Evolutionary conservation across 2,113 vertebrate genomes (phyloP).

Genomic region (Saccopteryx leptura): DNA sequence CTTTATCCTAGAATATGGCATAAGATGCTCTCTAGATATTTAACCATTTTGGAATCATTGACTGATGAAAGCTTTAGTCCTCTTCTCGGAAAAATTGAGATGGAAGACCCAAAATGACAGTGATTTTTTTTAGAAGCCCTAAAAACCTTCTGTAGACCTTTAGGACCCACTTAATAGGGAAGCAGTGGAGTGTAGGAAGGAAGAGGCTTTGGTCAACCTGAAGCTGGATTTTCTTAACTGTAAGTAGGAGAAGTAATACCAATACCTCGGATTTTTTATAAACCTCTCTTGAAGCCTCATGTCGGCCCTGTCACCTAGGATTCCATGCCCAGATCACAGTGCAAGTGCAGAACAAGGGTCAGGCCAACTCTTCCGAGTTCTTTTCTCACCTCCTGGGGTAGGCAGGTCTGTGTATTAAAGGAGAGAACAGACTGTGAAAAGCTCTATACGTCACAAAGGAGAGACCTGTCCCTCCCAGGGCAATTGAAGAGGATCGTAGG

Average conservation of each 20-base stretch:
- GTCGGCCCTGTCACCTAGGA: not conserved
- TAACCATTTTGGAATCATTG: conserved; percentile 19
- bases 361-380: not conserved
- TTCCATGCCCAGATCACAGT: not conserved
- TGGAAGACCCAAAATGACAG: not conserved
- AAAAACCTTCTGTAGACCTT: not conserved
- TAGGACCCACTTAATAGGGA: not conserved
- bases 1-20: not conserved
- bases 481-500: not conserved
- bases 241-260: not conserved
- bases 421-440: not conserved
- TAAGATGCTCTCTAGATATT: not conserved
- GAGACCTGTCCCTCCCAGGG: not conserved
- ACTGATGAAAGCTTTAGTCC: not conserved
- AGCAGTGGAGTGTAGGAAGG: not conserved
- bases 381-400: not conserved
- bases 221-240: conserved; percentile 1
- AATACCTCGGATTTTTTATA: not conserved
- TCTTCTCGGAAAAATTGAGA: not conserved
- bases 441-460: not conserved
- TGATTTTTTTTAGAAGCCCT: not conserved
- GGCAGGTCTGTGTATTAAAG: not conserved
- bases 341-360: not conserved
- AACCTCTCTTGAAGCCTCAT: not conserved
- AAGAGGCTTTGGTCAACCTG: not conserved